phyloP scores from a whole-genome alignment of 2,797 vertebrate genomes.

The Amniataba percoides region DNA sequence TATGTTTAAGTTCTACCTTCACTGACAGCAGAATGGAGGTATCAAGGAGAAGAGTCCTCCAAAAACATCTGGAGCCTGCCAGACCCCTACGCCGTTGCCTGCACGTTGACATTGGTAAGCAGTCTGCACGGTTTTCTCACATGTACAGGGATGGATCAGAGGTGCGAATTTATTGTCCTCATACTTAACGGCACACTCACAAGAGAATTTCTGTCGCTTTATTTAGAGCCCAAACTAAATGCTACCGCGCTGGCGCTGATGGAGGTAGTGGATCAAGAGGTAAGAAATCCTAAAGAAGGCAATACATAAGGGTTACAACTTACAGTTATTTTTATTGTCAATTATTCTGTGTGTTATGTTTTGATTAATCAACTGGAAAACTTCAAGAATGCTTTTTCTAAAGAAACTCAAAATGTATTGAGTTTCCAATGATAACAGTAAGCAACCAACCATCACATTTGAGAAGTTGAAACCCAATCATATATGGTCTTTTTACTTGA shows the following conservation, averaged over 20 bases:
- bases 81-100: constrained; percentile 83
- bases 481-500: neutral
- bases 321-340: neutral
- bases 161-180: neutral
- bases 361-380: neutral
- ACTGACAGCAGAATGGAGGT: constrained; percentile 81
- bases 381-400: neutral
- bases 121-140: neutral
- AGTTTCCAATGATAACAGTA: neutral
- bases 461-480: neutral
- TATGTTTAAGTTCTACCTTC: constrained; percentile 34
- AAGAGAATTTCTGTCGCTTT: neutral
- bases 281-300: constrained; percentile 44
- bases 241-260: constrained; percentile 47
- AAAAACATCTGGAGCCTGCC: constrained; percentile 84
- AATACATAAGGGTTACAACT: neutral
- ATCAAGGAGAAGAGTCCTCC: constrained; percentile 74
- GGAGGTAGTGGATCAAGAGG: constrained; percentile 62
- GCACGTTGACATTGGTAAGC: constrained; percentile 68
- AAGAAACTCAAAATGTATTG: neutral
- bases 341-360: neutral
- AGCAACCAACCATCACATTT: neutral
- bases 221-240: constrained; percentile 63
- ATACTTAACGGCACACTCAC: neutral
- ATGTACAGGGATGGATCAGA: neutral